Evolutionary conservation across 2,113 vertebrate species (phyloP).

Genomic region (Archocentrus centrarchus): DNA sequence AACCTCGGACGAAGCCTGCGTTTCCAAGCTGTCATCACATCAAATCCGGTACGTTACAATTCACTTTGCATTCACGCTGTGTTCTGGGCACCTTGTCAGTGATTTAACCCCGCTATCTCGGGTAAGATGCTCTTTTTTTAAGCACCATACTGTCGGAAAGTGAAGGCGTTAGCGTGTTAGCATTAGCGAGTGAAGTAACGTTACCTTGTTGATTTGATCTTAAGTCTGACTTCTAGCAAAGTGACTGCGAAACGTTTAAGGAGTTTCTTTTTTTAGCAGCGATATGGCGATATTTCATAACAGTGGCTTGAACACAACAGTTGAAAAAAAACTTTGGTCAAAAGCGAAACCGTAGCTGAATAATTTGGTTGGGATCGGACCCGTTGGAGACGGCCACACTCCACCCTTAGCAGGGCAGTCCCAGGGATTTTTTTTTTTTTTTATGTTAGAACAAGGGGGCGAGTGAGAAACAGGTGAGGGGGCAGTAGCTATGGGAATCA

Average conservation of each 20-base stretch:
- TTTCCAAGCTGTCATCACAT: conserved; percentile 36
- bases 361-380: background rate
- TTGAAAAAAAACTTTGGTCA: background rate
- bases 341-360: background rate
- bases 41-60: conserved; percentile 38
- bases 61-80: fast-evolving
- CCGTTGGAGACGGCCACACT: background rate
- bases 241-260: background rate
- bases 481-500: background rate
- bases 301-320: background rate
- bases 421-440: background rate
- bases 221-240: background rate
- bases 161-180: conserved; percentile 46
- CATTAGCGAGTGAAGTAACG: conserved; percentile 21
- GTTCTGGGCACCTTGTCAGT: fast-evolving
- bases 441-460: background rate
- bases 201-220: background rate
- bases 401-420: background rate
- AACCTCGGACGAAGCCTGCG: conserved; percentile 52
- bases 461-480: background rate
- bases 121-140: background rate
- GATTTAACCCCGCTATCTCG: background rate
- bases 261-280: background rate
- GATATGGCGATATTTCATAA: background rate
- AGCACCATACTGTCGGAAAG: conserved; percentile 30